Evolutionary conservation across 2,888 invertebrate species (phyloP).

Genomic region (Caenorhabditis sp.): DNA sequence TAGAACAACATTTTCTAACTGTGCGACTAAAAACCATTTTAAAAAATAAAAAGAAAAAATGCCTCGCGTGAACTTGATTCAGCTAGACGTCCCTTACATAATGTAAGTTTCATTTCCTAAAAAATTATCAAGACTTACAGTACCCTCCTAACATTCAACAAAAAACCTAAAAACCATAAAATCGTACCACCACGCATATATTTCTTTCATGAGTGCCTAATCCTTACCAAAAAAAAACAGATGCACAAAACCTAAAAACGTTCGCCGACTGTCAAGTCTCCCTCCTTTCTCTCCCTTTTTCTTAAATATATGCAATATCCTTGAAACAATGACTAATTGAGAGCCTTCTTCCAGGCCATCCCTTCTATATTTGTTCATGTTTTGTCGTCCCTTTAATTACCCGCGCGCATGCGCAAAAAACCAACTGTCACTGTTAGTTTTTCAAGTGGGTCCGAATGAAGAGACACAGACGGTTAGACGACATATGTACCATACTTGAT

Average conservation of each 20-base stretch:
- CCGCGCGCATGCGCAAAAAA: background rate
- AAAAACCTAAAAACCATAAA: too few relatives aligned
- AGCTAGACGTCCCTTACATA: too few relatives aligned
- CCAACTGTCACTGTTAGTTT: background rate
- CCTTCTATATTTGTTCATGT: background rate
- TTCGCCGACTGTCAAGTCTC: background rate
- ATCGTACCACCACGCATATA: too few relatives aligned
- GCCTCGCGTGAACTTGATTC: too few relatives aligned
- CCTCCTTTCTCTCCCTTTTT: background rate
- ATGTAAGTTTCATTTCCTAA: too few relatives aligned
- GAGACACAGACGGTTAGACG: too few relatives aligned
- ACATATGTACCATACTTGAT: background rate
- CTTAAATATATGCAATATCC: background rate
- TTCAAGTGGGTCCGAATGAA: background rate
- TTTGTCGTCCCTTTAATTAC: background rate
- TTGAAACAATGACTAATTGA: conserved; percentile 1
- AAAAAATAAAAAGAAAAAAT: too few relatives aligned
- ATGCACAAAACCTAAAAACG: background rate
- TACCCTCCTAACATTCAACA: too few relatives aligned
- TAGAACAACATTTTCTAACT: too few relatives aligned
- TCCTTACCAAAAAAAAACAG: background rate
- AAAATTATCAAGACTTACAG: too few relatives aligned
- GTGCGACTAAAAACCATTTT: too few relatives aligned
- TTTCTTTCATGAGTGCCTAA: background rate
- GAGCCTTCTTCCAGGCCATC: background rate